These are phyloP conservation scores for Nannospalax galili DNA, from an alignment of 2,113 vertebrate species.

Conservation along the genomic window DNA sequence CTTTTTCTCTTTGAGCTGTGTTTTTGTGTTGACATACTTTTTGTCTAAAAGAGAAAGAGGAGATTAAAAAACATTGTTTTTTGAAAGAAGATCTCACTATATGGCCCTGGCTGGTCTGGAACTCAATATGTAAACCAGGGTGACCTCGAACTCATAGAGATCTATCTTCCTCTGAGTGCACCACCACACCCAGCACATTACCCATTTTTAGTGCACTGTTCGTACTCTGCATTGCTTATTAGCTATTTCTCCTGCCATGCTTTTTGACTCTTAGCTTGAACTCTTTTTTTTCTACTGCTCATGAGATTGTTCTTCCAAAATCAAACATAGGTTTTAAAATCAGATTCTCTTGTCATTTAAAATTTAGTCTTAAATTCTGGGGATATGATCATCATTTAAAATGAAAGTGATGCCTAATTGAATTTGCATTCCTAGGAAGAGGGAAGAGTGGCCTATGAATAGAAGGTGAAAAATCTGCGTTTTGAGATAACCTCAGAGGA, in stretches of 20 bases:
- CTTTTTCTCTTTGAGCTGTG: not conserved
- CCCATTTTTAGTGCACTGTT: not conserved
- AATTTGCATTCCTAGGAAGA: not conserved
- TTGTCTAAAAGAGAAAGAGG: slow-evolving; percentile 1
- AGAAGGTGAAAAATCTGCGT: not conserved
- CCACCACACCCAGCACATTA: no score
- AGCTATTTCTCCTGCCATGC: not conserved
- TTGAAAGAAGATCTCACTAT: no score
- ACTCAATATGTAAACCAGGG: no score
- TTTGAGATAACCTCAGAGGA: no score
- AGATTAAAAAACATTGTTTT: not conserved
- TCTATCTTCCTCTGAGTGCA: no score
- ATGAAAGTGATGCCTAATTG: not conserved
- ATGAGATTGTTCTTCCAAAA: not conserved
- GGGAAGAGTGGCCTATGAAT: no score
- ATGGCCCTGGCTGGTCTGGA: no score
- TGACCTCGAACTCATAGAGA: no score
- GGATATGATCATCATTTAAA: not conserved
- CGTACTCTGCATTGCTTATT: not conserved
- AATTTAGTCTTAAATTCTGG: not conserved
- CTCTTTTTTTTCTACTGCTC: not conserved
- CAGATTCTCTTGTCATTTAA: slow-evolving; percentile 29
- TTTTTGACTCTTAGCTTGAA: not conserved
- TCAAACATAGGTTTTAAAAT: not conserved
- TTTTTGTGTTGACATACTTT: not conserved